A percentile compares a stretch with the other conserved stretches of the same genome.
phyloP scores from a whole-genome alignment of 2,113 vertebrate species.

The Colossoma macropomum region DNA sequence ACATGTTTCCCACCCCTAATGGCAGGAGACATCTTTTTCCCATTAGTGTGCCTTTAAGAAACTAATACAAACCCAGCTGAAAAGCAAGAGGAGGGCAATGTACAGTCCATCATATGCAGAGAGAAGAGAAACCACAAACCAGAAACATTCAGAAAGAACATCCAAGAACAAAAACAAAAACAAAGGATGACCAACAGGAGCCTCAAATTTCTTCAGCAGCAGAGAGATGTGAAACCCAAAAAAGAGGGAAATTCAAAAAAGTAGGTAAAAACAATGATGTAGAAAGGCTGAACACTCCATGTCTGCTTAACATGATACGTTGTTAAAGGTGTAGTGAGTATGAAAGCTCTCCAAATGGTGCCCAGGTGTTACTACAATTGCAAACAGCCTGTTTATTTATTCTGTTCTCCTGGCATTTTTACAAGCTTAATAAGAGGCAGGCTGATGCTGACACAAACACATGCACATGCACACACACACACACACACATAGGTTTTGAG shows the following conservation, averaged over 20 bases:
- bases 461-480: background rate
- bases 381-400: background rate
- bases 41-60: background rate
- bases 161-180: conserved; percentile 18
- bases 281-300: background rate
- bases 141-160: background rate
- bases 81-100: background rate
- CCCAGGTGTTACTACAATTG: background rate
- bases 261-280: conserved; percentile 6
- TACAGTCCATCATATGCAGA: background rate
- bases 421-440: background rate
- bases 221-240: background rate
- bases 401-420: background rate
- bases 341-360: background rate
- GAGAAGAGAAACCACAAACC: conserved; percentile 11
- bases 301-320: background rate
- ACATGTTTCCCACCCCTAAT: background rate
- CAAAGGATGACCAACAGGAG: background rate
- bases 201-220: background rate
- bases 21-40: background rate
- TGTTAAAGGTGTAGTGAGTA: background rate
- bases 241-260: background rate
- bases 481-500: too few relatives aligned
- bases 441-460: background rate
- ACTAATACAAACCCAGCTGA: conserved; percentile 12